A percentile compares a stretch with the other conserved stretches of the same genome.
These are phyloP conservation scores for Xerus rutilus DNA, from an alignment of 2,797 vertebrate genomes.

Conservation along the genomic window DNA sequence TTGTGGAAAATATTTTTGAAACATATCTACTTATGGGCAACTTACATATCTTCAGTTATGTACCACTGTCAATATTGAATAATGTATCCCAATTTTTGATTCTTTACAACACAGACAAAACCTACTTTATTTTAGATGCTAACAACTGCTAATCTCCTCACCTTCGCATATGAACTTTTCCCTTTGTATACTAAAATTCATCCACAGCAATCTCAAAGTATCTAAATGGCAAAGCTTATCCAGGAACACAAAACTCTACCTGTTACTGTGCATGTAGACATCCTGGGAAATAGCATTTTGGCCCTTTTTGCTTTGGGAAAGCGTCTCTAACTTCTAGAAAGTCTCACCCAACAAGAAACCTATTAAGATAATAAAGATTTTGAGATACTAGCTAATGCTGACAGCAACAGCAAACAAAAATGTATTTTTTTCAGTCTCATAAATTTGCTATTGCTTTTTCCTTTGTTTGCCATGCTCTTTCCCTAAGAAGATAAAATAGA, in stretches of 20 bases:
- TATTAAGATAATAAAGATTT: not conserved
- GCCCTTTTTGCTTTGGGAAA: not conserved
- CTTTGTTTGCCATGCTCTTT: not conserved
- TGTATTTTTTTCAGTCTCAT: not conserved
- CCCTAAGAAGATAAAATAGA: not conserved
- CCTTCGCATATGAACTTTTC: too few species aligned
- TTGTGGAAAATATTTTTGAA: not conserved
- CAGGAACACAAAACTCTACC: not conserved
- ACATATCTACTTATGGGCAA: not conserved
- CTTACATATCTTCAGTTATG: not conserved
- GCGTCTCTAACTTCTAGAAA: not conserved
- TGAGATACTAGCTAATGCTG: not conserved
- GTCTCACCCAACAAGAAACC: not conserved
- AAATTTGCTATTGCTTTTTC: not conserved
- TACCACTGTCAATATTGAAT: not conserved
- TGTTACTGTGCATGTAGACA: fast-evolving
- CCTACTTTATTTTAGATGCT: not conserved
- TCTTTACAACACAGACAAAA: not conserved
- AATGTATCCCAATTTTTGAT: not conserved
- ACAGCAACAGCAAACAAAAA: not conserved
- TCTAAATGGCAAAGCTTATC: not conserved
- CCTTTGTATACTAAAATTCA: too few species aligned
- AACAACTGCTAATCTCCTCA: not conserved
- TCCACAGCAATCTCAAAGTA: not conserved
- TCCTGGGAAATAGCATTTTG: not conserved